Evolutionary conservation across 2,113 vertebrate genomes (phyloP), one percentile per base, ranked within the genome.

Genomic region (Stercorarius parasiticus): DNA sequence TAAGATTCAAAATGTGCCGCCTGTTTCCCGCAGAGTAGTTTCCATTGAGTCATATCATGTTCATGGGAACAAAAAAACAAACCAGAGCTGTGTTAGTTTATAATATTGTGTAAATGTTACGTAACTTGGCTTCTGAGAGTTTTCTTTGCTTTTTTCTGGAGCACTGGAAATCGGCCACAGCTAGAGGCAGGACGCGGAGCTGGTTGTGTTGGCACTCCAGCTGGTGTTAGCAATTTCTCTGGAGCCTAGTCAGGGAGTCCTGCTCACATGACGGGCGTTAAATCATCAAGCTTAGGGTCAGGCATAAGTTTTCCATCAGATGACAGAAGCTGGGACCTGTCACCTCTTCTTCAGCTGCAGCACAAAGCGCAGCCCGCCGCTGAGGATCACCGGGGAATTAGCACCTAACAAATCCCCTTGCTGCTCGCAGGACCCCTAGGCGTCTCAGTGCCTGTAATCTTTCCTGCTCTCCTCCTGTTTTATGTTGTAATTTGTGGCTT

Each of bases 31-130:
- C 86, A 6, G 88, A 82, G 81, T 59, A 82, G 91, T 93, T 96
- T 97, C 95, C 93, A 95, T 95, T 95, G 70, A 95, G 89, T 97
- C 94, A 95, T 93, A 85, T 91, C 95, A 95, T 77, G 78, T 95
- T 95, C 96, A 85, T 91, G 93, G 95, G 95, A 97, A 97, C 86
- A 80, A 92, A 88, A 97, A 90, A 96, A 53, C 95, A 96, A 92
- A 93, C 89, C 66, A 55, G 84, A 62, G 32, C 91, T 43, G 26
- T 88, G 93, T 87, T 93, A 70, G 89, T 93, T 97, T 94, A 96
- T 94, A 94, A 90, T 52, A 10, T 65, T 95, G 86, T 94, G 78
- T 92, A 95, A 97, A 95, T 94, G 94, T 93, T 95, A 97, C 55
- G 20, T 91, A 97, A 96, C 78, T 93, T 93, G 95, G 90, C 92